phyloP scores from a whole-genome alignment of 2,113 vertebrate species.

The Bothrops jararaca region DNA sequence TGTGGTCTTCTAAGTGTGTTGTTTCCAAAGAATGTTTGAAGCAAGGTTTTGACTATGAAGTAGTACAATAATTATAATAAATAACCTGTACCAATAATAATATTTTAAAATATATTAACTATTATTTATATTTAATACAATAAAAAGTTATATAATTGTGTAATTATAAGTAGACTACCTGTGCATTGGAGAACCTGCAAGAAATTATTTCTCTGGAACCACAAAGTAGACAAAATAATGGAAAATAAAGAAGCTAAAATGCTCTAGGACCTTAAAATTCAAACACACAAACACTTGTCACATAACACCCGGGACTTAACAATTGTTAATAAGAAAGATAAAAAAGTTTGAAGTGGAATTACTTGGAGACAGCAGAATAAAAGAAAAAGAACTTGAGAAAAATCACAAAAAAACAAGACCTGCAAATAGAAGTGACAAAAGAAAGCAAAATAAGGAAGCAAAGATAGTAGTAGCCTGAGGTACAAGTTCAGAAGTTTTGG shows the following conservation, averaged over 20 bases:
- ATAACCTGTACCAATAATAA: too few relatives aligned
- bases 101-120: too few relatives aligned
- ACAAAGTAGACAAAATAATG: not conserved
- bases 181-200: not conserved
- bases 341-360: not conserved
- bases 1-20: not conserved
- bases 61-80: not conserved
- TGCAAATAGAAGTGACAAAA: not conserved
- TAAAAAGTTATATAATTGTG: not conserved
- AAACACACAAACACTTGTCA: not conserved
- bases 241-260: not conserved
- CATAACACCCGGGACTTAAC: not conserved
- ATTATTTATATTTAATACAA: too few relatives aligned
- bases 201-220: not conserved
- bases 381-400: too few relatives aligned
- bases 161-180: not conserved
- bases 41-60: not conserved
- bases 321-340: not conserved
- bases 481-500: not conserved
- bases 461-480: not conserved
- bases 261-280: not conserved
- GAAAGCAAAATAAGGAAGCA: not conserved
- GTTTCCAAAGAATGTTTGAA: not conserved
- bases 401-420: not conserved
- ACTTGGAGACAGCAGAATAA: not conserved